phyloP scores from a whole-genome alignment of 2,797 vertebrate genomes.

The Cirrhinus mrigala region DNA sequence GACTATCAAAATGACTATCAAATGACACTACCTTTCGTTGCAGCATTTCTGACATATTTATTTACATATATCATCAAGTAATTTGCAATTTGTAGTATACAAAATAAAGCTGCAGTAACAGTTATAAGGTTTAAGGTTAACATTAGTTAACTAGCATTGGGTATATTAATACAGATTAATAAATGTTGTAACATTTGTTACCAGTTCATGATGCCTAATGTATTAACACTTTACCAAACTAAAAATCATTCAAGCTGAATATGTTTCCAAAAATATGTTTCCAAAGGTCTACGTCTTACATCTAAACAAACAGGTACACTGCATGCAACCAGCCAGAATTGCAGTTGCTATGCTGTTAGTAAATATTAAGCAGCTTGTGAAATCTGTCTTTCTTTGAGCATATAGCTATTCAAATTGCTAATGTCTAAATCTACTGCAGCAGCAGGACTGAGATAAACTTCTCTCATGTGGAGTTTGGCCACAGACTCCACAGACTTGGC shows the following conservation, averaged over 20 bases:
- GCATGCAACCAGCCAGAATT: background rate
- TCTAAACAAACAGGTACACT: background rate
- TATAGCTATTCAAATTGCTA: slow-evolving; percentile 70
- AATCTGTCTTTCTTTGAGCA: slow-evolving; percentile 73
- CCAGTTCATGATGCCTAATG: background rate
- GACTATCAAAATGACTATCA: background rate
- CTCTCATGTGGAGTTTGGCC: slow-evolving; percentile 62
- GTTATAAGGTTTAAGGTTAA: background rate
- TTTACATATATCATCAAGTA: background rate
- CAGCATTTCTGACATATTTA: background rate
- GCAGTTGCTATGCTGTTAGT: background rate
- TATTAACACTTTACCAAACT: background rate
- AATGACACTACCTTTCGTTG: background rate
- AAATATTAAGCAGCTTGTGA: slow-evolving; percentile 59
- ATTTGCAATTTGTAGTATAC: background rate
- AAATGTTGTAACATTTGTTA: background rate
- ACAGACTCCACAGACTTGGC: slow-evolving; percentile 10
- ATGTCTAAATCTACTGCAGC: slow-evolving; percentile 76
- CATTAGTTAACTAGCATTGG: background rate
- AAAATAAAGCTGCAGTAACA: background rate
- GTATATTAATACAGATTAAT: background rate
- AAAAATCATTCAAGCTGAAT: background rate
- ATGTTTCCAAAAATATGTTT: background rate
- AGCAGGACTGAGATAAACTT: slow-evolving; percentile 59
- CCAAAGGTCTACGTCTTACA: background rate